Base-by-base conservation (phyloP, 2,113 vertebrate genomes). In the Emydura subglobosa region DNA sequence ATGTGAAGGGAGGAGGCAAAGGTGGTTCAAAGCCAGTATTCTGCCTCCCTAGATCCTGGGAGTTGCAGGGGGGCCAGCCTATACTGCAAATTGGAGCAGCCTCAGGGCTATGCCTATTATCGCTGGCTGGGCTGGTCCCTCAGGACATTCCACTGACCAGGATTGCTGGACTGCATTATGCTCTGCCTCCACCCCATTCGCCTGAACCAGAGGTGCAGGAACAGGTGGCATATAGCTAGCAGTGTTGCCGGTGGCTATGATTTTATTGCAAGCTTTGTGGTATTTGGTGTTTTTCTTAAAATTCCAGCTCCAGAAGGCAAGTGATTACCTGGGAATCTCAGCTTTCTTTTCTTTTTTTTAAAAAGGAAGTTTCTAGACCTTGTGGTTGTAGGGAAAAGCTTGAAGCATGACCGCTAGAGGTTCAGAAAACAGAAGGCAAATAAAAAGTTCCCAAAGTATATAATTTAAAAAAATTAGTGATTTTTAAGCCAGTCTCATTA, bases 391-490 rank as follows among this genome's bases (percentile, higher is more conserved):
- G 81, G 95, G n/a, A 93, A 51, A 1, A 87, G 59, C 82, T 92
- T 89, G 85, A 90, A 94, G 49, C 42, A 42, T 31, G 4, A 93
- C 50, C 79, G 89, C 86, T 31, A 59, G 79, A 13, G 93, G 21
- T 85, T 95, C 88, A 83, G 81, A 83, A 94, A 91, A 68, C 74
- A 94, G 44, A 91, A 96, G 81, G 79, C 79, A 59, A 47, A 44
- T 29, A 47, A 12, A 74, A 74, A 76, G 21, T 27, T 47, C 81
- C 39, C 53, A 94, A 94, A 92, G 85, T 44, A 49, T 57, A 61
- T 89, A 86, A 94, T 88, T 95, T 78, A 53, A 97, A 93, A 82
- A 92, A 80, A 83, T 94, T 92, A 84, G 91, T 82, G 57, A 39
- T 92, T 87, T 76, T 61, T 83, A 83, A 93, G 79, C 92, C 90